Percentiles rank a stretch among this genome's conserved stretches.
Evolutionary conservation across 2,113 vertebrate genomes (phyloP).

Genomic region (Choloepus hoffmanni): DNA sequence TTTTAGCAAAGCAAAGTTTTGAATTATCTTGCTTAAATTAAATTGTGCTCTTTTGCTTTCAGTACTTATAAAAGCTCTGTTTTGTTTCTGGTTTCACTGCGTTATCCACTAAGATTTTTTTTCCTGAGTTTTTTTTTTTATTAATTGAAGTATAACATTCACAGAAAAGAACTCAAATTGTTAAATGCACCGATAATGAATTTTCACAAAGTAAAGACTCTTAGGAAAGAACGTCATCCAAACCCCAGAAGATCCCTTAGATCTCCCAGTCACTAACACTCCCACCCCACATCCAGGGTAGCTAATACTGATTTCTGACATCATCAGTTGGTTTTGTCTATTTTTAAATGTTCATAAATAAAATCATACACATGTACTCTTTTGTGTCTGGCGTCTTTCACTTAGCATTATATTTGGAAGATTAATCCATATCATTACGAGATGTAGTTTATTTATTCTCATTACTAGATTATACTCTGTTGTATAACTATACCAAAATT

Average conservation of each 20-base stretch:
- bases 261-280: neutral
- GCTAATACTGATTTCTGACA: neutral
- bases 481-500: neutral
- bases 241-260: neutral
- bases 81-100: constrained; percentile 59
- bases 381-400: neutral
- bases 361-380: neutral
- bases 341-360: neutral
- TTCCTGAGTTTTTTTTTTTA: constrained; percentile 26
- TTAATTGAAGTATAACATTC: constrained; percentile 36
- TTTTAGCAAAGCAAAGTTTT: constrained; percentile 71
- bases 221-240: neutral
- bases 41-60: constrained; percentile 63
- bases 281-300: neutral
- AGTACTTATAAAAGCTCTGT: constrained; percentile 20
- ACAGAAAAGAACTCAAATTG: constrained; percentile 32
- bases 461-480: neutral
- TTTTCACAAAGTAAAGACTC: neutral
- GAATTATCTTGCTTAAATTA: constrained; percentile 71
- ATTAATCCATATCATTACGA: neutral
- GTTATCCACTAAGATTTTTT: neutral
- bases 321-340: neutral
- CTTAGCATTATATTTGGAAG: neutral
- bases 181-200: neutral
- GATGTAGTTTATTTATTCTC: neutral